These are phyloP conservation scores for Nylanderia fulva DNA, from an alignment of 1,140 invertebrate genomes.

Conservation along the genomic window DNA sequence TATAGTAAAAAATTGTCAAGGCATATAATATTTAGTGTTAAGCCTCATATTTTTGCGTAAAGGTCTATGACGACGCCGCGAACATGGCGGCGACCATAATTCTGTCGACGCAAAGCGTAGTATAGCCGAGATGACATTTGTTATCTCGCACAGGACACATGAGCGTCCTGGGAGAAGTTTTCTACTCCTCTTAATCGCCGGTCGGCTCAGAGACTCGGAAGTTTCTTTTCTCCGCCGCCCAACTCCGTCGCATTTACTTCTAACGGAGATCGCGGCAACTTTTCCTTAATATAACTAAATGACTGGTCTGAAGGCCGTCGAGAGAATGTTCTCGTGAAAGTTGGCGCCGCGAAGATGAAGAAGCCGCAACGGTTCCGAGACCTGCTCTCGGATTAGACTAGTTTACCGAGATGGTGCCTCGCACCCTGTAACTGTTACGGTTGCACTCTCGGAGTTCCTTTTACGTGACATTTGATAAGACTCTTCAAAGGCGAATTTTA, in stretches of 20 bases:
- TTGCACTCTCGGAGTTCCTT: constrained; percentile 14
- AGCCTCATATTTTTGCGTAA: constrained; percentile 23
- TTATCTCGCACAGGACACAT: constrained; percentile 71
- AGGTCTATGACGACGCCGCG: constrained; percentile 8
- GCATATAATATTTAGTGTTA: constrained; percentile 2
- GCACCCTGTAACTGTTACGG: constrained; percentile 31
- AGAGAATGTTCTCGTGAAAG: constrained; percentile 51
- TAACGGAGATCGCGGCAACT: constrained; percentile 58
- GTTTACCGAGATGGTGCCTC: constrained; percentile 53
- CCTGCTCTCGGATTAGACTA: constrained; percentile 47
- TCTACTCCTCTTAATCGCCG: constrained; percentile 56
- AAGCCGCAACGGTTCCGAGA: constrained; percentile 52
- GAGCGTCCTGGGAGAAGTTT: constrained; percentile 67
- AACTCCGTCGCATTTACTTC: constrained; percentile 69
- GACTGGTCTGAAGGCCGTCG: constrained; percentile 58
- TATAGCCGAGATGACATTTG: constrained; percentile 63
- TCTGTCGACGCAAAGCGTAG: constrained; percentile 32
- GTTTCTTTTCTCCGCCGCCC: constrained; percentile 57
- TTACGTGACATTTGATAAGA: constrained; percentile 15
- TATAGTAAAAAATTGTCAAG: neutral
- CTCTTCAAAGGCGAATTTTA: constrained; percentile 11
- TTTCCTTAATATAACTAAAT: constrained; percentile 69
- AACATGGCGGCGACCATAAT: constrained; percentile 52
- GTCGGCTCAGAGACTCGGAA: constrained; percentile 46
- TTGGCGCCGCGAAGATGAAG: constrained; percentile 46